Evolutionary conservation across 2,797 vertebrate species (phyloP).

Genomic region (Knipowitschia caucasica): DNA sequence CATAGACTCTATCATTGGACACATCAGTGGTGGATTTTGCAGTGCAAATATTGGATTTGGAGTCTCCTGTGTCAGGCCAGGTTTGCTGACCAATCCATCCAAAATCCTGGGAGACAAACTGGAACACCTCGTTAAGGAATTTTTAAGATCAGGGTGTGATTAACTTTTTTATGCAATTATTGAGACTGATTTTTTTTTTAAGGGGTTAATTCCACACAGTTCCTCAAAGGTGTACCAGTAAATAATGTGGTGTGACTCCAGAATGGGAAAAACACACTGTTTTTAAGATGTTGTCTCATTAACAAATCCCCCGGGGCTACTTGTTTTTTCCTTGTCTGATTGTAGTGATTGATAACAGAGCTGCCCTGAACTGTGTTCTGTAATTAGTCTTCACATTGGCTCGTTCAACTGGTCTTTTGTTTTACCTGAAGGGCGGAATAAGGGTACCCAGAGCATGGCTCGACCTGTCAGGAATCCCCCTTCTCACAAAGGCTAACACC

Average conservation of each 20-base stretch:
- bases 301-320: conserved; percentile 3
- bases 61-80: background rate
- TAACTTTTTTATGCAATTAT: background rate
- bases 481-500: conserved; percentile 26
- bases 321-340: conserved; percentile 13
- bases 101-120: conserved; percentile 29
- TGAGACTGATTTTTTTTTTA: background rate
- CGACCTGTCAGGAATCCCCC: conserved; percentile 67
- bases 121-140: background rate
- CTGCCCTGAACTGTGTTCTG: conserved; percentile 35
- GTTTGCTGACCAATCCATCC: conserved; percentile 1
- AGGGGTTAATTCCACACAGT: background rate
- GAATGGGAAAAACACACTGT: no score
- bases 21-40: background rate
- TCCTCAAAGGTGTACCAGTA: background rate
- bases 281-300: background rate
- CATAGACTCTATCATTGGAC: background rate
- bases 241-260: no score
- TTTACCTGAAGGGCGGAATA: conserved; percentile 38
- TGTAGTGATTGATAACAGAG: conserved; percentile 21
- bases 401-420: conserved; percentile 50
- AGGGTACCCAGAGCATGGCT: conserved; percentile 55
- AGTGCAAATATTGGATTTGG: conserved; percentile 2
- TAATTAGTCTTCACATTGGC: conserved; percentile 30
- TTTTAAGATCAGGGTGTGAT: background rate